Conservation (phyloP, 2,113 vertebrate species). For the Stigmatopora nigra region DNA sequence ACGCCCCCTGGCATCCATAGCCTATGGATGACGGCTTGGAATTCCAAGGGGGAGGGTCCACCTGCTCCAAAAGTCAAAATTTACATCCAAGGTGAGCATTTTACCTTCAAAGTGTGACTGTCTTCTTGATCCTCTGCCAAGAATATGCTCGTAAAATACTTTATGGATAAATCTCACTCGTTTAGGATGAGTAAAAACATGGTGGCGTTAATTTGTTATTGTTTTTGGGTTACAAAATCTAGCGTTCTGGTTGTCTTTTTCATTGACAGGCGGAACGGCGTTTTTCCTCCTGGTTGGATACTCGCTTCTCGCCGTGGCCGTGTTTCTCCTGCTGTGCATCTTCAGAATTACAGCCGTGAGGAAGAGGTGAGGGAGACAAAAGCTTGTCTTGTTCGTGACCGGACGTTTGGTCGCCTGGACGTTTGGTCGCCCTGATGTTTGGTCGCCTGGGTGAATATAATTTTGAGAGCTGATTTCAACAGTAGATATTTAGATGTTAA, state of each 20-base stretch:
- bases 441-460: no score
- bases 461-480: no score
- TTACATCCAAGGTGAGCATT: conserved; percentile 37
- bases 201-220: no score
- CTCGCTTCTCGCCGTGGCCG: fast-evolving
- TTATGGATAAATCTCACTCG: no score
- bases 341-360: conserved; percentile 44
- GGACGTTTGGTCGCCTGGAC: no score
- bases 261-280: conserved; percentile 17
- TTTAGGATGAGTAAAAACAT: no score
- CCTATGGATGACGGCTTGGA: conserved; percentile 64
- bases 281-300: background rate
- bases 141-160: background rate
- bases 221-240: no score
- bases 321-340: conserved; percentile 16
- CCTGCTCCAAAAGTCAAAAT: conserved; percentile 23
- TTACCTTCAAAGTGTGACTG: background rate
- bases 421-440: no score
- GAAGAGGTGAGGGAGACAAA: conserved; percentile 45
- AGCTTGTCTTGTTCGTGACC: no score
- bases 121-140: background rate
- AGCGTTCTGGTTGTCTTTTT: no score
- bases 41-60: conserved; percentile 52
- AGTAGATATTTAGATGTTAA: no score
- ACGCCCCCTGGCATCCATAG: conserved; percentile 41